Base-by-base conservation (phyloP, 2,888 invertebrate species). In the Leptura quadrifasciata region DNA sequence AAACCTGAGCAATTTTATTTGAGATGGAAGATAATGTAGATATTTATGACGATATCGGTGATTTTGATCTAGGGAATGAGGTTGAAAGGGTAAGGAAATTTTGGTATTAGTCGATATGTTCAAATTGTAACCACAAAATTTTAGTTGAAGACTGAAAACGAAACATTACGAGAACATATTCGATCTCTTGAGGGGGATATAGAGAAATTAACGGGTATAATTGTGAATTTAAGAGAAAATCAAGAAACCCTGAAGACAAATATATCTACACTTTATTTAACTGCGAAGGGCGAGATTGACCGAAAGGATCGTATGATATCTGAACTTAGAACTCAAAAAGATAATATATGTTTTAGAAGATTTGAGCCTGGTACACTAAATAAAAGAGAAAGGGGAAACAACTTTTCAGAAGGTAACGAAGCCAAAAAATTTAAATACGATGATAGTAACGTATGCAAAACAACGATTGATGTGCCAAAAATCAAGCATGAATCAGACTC, bases 261-360 rank as follows among this genome's bases (percentile, higher is more conserved):
- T 79, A 87, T 91, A 58, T 90, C 91, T 0, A 89, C 90, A 31
- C 80, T 91, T 31, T 87, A 87, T 67, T 89, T 89, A 81, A 91
- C 91, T 20, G 91, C 91, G 0, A 89, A 88, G 82, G 82, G 85
- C 9, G 91, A 91, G 85, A 86, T 91, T 55, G 84, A 86, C 21
- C 85, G 91, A n/a, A 91, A 91, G 82, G 89, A 91, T 78, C 85
- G 81, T 54, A 87, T 85, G 70, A 90, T 91, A 69, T 81, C 83
- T 0, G 89, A 91, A 10, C 84, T 91, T n/a, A 87, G 89, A 75
- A 83, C 78, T 27, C 78, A 89, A 78, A 58, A 89, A 31, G 90
- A 91, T 57, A 84, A 89, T 75, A 9, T 85, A 21, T 69, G 82
- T 21, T 89, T 90, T 76, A 85, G 84, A 78, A 73, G 79, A 20